A percentile compares a stretch with the other conserved stretches of the same genome.
Evolutionary conservation across 2,888 invertebrate genomes (phyloP).

Genomic region (Hydrotaea diabolus): DNA sequence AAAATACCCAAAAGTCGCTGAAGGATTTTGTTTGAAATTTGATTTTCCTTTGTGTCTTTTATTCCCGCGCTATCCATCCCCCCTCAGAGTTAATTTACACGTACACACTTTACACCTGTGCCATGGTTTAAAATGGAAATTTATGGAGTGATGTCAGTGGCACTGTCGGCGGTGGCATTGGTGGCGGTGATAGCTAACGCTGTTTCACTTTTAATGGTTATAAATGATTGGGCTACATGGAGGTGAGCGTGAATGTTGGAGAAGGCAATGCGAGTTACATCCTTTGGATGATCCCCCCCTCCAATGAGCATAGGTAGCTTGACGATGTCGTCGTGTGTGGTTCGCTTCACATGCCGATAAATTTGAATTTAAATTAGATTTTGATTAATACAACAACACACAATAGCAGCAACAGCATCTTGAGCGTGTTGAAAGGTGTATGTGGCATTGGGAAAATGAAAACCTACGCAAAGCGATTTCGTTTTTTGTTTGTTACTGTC

Average conservation of each 20-base stretch:
- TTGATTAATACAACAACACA: conserved; percentile 62
- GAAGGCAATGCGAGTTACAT: conserved; percentile 15
- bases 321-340: conserved; percentile 59
- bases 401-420: background rate
- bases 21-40: conserved; percentile 51
- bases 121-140: conserved; percentile 57
- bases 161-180: background rate
- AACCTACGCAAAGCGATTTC: conserved; percentile 17
- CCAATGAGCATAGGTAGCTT: conserved; percentile 50
- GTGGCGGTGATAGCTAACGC: conserved; percentile 10
- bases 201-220: conserved; percentile 44
- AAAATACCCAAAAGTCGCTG: conserved; percentile 45
- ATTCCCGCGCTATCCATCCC: conserved; percentile 67
- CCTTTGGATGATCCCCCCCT: conserved; percentile 10
- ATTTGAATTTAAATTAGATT: conserved; percentile 70
- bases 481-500: background rate
- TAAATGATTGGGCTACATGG: conserved; percentile 28
- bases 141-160: conserved; percentile 27
- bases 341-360: conserved; percentile 76
- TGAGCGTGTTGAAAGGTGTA: conserved; percentile 52
- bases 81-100: conserved; percentile 68
- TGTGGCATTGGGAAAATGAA: background rate
- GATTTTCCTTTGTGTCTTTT: background rate
- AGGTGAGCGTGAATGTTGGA: background rate
- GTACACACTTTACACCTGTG: conserved; percentile 74